Evolutionary conservation across 2,113 vertebrate species (phyloP), one percentile per base, ranked within the genome.

Genomic region (Hemiprocne comata): DNA sequence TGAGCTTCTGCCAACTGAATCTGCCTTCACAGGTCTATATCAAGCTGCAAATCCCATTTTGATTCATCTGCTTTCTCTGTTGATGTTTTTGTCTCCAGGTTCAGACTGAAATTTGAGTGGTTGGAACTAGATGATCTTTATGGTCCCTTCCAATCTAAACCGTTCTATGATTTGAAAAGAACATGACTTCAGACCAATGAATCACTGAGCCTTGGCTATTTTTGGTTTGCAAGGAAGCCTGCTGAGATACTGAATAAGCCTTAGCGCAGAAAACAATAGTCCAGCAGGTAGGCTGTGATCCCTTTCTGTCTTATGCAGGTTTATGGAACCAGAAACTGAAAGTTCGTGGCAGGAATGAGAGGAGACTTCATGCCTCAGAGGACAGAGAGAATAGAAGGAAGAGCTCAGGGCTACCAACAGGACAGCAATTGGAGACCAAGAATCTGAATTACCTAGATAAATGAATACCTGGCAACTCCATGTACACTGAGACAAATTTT

Each of bases 401-500:
- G 66, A 94, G 24, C 15, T 84, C 76, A 73, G 34, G 13, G 34
- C 58, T 92, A 54, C 46, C 36, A 66, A 12, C 28, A 46, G 25
- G 75, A 62, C 11, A 58, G 17, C 4, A 17, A 18, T 0, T 36
- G 31, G 36, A 78, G 48, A 67, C 25, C 28, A 54, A 51, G 64
- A 85, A 82, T 42, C 48, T 69, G 44, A 78, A 55, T 64, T 87
- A 70, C 53, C 61, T 62, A 14, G 36, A 67, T 42, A 74, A 85
- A 71, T 29, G 16, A 38, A 25, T 72, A 51, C 15, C 20, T 23
- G 5, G 36, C 65, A 89, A 74, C 26, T 19, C 29, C 51, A 26
- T 0, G 0, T 55, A 40, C 25, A 28, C 19, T 25, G 40, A 58
- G 33, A 36, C 0, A 2, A 44, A 26, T 65, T 69, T 89, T 76